phyloP scores from a whole-genome alignment of 2,888 invertebrate species.

The Lacanobia wlatinum region DNA sequence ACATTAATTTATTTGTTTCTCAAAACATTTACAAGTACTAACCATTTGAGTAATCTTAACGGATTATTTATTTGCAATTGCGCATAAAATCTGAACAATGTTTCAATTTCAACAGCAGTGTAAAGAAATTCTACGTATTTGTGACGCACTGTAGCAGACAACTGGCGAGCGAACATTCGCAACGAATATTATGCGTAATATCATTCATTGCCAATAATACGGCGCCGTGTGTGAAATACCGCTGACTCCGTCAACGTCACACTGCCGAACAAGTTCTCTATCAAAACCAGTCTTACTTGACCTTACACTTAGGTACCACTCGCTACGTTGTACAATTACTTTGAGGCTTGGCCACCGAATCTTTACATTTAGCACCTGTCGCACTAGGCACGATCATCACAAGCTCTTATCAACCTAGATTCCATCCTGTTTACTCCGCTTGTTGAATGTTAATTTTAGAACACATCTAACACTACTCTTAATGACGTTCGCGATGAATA shows the following conservation, averaged over 20 bases:
- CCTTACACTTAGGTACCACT: constrained; percentile 48
- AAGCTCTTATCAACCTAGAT: constrained; percentile 60
- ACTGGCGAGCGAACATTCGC: constrained; percentile 30
- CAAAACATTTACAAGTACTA: constrained; percentile 14
- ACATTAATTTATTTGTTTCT: constrained; percentile 1
- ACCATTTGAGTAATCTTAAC: constrained; percentile 21
- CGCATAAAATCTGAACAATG: constrained; percentile 43
- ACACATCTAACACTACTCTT: constrained; percentile 17
- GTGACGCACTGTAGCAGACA: constrained; percentile 45
- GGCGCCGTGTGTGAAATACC: constrained; percentile 51
- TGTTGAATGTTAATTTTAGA: constrained; percentile 38
- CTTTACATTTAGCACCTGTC: constrained; percentile 68
- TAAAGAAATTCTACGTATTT: constrained; percentile 40
- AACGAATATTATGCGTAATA: constrained; percentile 43
- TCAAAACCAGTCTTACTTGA: constrained; percentile 59
- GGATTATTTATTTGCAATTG: constrained; percentile 34
- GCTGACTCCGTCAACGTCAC: constrained; percentile 32
- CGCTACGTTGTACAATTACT: constrained; percentile 21
- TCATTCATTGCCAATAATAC: constrained; percentile 54
- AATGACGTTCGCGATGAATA: constrained; percentile 18
- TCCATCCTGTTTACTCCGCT: constrained; percentile 49
- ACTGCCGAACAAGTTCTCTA: constrained; percentile 44
- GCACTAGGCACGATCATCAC: constrained; percentile 65
- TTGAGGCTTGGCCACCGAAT: constrained; percentile 24
- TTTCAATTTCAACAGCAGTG: constrained; percentile 49